Conservation (phyloP, 2,113 vertebrate species). For the Poecile atricapillus region DNA sequence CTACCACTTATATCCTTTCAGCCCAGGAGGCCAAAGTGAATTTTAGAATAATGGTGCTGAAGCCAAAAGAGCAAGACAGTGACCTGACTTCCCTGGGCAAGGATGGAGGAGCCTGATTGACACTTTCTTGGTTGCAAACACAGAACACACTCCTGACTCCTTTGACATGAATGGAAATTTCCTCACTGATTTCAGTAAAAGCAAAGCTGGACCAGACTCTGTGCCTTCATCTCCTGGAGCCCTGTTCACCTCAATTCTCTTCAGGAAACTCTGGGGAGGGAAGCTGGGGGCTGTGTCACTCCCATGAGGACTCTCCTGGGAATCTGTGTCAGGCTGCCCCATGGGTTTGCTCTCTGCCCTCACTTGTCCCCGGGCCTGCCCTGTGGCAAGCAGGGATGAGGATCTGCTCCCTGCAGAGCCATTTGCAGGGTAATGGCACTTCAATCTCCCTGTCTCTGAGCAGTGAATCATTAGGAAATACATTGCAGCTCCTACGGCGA, state of each 20-base stretch:
- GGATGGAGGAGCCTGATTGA: background rate
- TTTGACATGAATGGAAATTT: background rate
- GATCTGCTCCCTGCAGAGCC: background rate
- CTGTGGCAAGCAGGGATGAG: background rate
- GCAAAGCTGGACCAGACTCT: background rate
- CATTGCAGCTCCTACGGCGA: accelerated
- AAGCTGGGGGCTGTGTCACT: background rate
- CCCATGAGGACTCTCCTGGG: background rate
- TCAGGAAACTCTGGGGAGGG: background rate
- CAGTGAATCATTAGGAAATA: background rate
- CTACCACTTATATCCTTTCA: background rate
- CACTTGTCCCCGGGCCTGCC: background rate
- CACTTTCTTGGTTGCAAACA: background rate
- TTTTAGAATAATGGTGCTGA: background rate
- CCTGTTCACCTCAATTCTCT: background rate
- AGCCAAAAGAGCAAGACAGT: background rate
- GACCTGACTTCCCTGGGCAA: background rate
- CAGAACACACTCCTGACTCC: background rate
- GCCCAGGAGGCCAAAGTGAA: background rate
- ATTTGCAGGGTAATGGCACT: background rate
- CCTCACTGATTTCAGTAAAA: background rate
- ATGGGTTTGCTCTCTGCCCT: background rate
- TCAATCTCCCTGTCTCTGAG: background rate
- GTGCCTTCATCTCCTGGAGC: background rate
- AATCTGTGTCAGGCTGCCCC: background rate